Evolutionary conservation across 1,140 invertebrate genomes (phyloP), one percentile per base, ranked within the genome.

Genomic region (Penaeus indicus): DNA sequence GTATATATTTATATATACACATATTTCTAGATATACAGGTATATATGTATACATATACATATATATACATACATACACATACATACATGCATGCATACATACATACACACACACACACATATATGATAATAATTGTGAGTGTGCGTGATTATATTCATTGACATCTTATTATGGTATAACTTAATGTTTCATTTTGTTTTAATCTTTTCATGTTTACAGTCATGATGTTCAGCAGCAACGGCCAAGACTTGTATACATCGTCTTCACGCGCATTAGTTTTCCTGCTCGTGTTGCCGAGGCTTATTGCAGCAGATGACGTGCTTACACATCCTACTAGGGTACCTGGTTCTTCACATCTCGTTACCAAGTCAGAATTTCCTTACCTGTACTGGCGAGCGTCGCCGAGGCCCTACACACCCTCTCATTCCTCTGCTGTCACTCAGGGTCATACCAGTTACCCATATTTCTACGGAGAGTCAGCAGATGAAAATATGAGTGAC

Each of bases 351-450:
- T 42, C 62, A 8, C 84, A 86, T 77, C 75, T 86, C 60, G 38
- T 86, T 11, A 42, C 64, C 11, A 54, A 47, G 42, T 63, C 67
- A 21, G 81, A 88, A 7, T 88, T 88, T 78, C 87, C 87, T 42
- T 88, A 88, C n/a, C 22, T 27, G 8, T 88, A 72, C 61, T 88
- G 87, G 87, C 67, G 72, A 0, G n/a, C 67, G n/a, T 62, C 69
- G 11, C 13, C 64, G 19, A 63, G 47, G 64, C 80, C 80, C 21
- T 61, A 54, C 63, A 88, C 78, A n/a, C 61, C 60, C 4, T 16
- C 62, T 4, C 1, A 18, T 5, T 42, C 84, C 0, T 21, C 11
- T 10, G n/a, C 69, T 13, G 10, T 60, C 11, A 38, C 69, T 25
- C 42, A 27, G 13, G 32, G 38, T 19, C 16, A 32, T 0, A 64